These are phyloP conservation scores for Drosophila koepferae DNA, from an alignment of 2,888 invertebrate species.

Conservation along the genomic window DNA sequence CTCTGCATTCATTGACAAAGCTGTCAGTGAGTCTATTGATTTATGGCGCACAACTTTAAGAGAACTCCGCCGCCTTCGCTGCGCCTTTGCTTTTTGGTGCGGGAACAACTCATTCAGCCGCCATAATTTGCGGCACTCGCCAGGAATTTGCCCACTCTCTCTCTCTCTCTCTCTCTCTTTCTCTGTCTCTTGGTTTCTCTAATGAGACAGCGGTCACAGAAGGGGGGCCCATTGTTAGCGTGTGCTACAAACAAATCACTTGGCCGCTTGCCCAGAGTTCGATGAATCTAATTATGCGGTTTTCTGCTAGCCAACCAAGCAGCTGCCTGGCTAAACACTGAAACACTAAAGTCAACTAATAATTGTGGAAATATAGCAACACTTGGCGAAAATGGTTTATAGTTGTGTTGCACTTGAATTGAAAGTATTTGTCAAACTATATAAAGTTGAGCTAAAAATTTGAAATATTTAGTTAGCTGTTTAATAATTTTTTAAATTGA, in stretches of 20 bases:
- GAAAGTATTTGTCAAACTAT: not conserved
- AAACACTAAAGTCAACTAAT: not conserved
- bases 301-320: slow-evolving; percentile 1
- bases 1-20: slow-evolving; percentile 77
- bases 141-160: slow-evolving; percentile 16
- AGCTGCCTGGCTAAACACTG: not conserved
- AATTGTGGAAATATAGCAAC: slow-evolving; percentile 1
- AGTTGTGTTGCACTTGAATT: not conserved
- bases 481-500: no score
- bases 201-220: slow-evolving; percentile 49
- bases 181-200: slow-evolving; percentile 11
- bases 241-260: slow-evolving; percentile 63
- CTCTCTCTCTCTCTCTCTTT: not conserved
- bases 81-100: not conserved
- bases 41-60: slow-evolving; percentile 53
- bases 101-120: slow-evolving; percentile 56
- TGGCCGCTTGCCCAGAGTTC: slow-evolving; percentile 53
- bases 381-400: not conserved
- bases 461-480: no score
- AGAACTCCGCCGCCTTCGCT: not conserved
- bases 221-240: slow-evolving; percentile 26
- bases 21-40: slow-evolving; percentile 75
- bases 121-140: slow-evolving; percentile 65
- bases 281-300: slow-evolving; percentile 51
- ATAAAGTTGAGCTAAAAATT: not conserved